A percentile compares a stretch with the other conserved stretches of the same genome.
Conservation (phyloP, 2,888 invertebrate species). For the Cyrtodaria siliqua region DNA sequence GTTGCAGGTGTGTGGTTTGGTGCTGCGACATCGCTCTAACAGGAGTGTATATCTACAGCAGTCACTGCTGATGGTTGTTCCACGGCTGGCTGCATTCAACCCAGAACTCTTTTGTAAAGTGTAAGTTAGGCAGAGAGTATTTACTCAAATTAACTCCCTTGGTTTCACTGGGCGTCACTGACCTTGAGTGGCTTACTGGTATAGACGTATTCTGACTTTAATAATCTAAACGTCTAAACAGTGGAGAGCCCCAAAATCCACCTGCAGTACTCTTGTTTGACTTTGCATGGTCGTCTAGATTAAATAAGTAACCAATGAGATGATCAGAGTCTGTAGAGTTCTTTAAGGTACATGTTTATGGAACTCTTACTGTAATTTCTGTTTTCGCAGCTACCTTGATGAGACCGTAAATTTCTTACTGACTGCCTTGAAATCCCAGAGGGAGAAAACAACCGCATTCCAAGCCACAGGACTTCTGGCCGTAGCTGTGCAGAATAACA, state of each 20-base stretch:
- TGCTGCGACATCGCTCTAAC: slow-evolving; percentile 91
- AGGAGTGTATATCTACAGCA: slow-evolving; percentile 94
- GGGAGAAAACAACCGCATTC: slow-evolving; percentile 95
- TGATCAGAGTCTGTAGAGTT: no score
- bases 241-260: no score
- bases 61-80: slow-evolving; percentile 94
- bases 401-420: slow-evolving; percentile 92
- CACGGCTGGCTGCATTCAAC: slow-evolving; percentile 97
- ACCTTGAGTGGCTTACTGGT: no score
- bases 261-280: no score
- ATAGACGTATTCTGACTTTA: no score
- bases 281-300: no score
- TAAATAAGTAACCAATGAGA: no score
- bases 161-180: no score
- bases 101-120: slow-evolving; percentile 89
- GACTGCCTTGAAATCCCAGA: slow-evolving; percentile 89
- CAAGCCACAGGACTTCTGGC: slow-evolving; percentile 96
- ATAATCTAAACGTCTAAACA: no score
- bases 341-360: no score
- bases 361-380: no score
- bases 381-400: slow-evolving; percentile 79
- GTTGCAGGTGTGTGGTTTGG: slow-evolving; percentile 88
- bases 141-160: no score
- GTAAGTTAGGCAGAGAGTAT: slow-evolving; percentile 64
- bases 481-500: slow-evolving; percentile 94